A percentile compares a stretch with the other conserved stretches of the same genome.
phyloP scores from a whole-genome alignment of 1,140 invertebrate genomes.

The Asbolus verrucosus region DNA sequence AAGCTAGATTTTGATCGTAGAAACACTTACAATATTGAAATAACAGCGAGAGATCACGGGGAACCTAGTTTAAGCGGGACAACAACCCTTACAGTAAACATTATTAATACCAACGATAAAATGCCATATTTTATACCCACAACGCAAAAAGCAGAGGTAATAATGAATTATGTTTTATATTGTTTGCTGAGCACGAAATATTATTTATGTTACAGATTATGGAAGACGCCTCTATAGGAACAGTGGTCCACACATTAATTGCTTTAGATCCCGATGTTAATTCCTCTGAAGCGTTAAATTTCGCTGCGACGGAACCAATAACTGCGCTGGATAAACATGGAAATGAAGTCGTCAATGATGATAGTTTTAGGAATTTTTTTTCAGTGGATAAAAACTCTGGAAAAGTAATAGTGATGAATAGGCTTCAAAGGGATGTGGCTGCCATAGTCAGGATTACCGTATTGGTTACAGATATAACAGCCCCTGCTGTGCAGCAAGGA shows the following conservation, averaged over 20 bases:
- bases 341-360: constrained; percentile 74
- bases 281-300: constrained; percentile 76
- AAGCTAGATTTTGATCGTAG: constrained; percentile 87
- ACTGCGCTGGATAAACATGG: constrained; percentile 85
- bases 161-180: constrained; percentile 2
- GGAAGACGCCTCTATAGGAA: constrained; percentile 81
- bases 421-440: constrained; percentile 76
- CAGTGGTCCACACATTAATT: constrained; percentile 77
- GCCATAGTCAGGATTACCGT: constrained; percentile 83
- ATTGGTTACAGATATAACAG: constrained; percentile 83
- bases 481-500: constrained; percentile 81
- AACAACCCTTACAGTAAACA: constrained; percentile 79
- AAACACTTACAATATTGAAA: constrained; percentile 81
- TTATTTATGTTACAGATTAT: constrained; percentile 67
- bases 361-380: constrained; percentile 78
- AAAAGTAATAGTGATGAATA: constrained; percentile 76
- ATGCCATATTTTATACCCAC: constrained; percentile 86
- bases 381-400: constrained; percentile 77
- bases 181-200: too few species aligned
- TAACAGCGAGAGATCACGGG: constrained; percentile 85
- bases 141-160: constrained; percentile 83
- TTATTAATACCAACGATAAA: constrained; percentile 91
- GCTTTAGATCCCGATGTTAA: constrained; percentile 87
- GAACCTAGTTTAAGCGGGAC: constrained; percentile 84
- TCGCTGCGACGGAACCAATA: constrained; percentile 77